Evolutionary conservation across 2,888 invertebrate species (phyloP).

Genomic region (Callosobruchus maculatus): DNA sequence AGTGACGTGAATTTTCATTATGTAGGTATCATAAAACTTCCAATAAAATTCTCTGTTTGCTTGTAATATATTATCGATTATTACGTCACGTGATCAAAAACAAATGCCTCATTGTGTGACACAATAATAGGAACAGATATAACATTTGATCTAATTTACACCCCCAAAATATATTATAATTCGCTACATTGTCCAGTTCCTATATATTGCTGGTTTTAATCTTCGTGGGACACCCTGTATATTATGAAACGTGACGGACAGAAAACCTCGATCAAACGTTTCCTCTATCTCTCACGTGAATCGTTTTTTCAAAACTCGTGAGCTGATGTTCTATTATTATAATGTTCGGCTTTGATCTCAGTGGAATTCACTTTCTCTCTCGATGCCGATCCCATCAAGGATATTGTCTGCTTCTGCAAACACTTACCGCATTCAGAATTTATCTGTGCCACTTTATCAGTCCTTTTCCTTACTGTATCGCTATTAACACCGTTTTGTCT

Average conservation of each 20-base stretch:
- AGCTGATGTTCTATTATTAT: not conserved
- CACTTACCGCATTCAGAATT: not conserved
- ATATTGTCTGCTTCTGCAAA: not conserved
- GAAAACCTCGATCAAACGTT: not conserved
- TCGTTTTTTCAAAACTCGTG: not conserved
- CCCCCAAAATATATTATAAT: no score
- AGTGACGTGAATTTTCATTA: no score
- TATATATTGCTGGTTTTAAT: no score
- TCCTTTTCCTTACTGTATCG: not conserved
- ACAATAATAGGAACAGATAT: no score
- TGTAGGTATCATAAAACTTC: no score
- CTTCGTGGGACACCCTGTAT: no score
- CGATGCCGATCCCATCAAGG: conserved; percentile 2
- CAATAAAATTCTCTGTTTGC: no score
- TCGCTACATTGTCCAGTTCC: no score
- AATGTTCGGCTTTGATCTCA: not conserved
- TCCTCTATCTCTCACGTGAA: not conserved
- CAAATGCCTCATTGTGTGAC: no score
- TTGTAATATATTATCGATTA: no score
- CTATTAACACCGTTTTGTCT: not conserved
- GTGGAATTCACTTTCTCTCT: not conserved
- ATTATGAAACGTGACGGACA: not conserved
- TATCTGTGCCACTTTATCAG: not conserved
- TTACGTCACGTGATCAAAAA: no score
- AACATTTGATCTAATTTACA: no score